A percentile compares a stretch with the other conserved stretches of the same genome.
These are phyloP conservation scores for Leptinotarsa peninsularis DNA, from an alignment of 2,888 invertebrate species.

Conservation along the genomic window DNA sequence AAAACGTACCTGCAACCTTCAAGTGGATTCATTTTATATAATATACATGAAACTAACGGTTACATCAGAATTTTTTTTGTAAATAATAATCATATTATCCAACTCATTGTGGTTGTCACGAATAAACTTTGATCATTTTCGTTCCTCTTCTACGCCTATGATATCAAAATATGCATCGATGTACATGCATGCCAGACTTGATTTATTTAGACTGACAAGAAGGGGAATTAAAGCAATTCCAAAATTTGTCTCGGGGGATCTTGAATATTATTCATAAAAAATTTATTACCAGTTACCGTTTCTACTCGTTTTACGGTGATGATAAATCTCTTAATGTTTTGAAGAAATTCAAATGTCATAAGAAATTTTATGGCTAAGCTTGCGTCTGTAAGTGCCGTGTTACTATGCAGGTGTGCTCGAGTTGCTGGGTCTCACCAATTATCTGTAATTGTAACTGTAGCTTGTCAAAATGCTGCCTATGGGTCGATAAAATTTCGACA, in stretches of 20 bases:
- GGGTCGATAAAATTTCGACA: conserved; percentile 25
- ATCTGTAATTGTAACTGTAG: conserved; percentile 35
- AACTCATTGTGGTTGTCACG: background rate
- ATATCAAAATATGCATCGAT: conserved; percentile 55
- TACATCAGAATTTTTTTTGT: no score
- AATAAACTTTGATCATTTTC: background rate
- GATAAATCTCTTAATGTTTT: conserved; percentile 37
- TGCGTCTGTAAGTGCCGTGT: conserved; percentile 4
- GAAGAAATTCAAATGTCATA: conserved; percentile 38
- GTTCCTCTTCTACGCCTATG: conserved; percentile 21
- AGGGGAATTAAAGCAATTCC: conserved; percentile 43
- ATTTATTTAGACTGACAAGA: conserved; percentile 49
- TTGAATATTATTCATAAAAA: conserved; percentile 42
- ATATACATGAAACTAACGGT: no score
- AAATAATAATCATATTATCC: no score
- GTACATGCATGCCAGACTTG: conserved; percentile 42
- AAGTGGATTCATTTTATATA: no score
- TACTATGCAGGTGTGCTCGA: conserved; percentile 28
- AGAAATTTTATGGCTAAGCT: conserved; percentile 33
- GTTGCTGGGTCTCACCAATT: conserved; percentile 30
- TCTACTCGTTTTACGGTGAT: conserved; percentile 31
- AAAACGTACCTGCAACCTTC: no score
- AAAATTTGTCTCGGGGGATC: conserved; percentile 46
- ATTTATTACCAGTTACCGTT: conserved; percentile 35
- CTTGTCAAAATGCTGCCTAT: conserved; percentile 28